Conservation (phyloP, 2,113 vertebrate genomes). For the Salvelinus sp. region DNA sequence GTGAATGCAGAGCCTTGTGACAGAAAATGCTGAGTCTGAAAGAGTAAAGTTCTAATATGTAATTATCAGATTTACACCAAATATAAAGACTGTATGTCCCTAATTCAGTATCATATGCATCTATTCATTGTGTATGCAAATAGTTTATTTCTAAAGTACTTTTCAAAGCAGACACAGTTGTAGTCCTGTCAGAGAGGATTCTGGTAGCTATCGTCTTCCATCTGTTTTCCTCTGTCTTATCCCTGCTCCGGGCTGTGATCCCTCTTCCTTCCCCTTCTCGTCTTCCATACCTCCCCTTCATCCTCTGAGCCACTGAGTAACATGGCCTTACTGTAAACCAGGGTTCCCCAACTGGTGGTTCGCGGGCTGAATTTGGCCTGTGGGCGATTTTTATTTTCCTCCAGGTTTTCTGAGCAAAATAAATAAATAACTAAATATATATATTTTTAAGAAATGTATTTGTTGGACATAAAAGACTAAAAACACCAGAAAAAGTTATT, state of each 20-base stretch:
- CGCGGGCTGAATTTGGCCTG: too few species aligned
- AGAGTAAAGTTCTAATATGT: too few species aligned
- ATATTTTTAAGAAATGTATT: too few species aligned
- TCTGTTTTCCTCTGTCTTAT: conserved; percentile 47
- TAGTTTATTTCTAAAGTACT: not conserved
- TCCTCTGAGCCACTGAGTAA: conserved; percentile 31
- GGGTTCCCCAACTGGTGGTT: too few species aligned
- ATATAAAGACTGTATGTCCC: too few species aligned
- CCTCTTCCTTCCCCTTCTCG: conserved; percentile 55
- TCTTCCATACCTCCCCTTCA: conserved; percentile 31
- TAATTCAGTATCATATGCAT: too few species aligned
- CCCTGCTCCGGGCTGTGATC: conserved; percentile 26
- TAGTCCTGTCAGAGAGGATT: conserved; percentile 3
- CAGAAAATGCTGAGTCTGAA: not conserved
- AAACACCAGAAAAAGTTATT: too few species aligned
- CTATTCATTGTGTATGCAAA: not conserved
- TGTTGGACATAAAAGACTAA: too few species aligned
- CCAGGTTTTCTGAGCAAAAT: too few species aligned
- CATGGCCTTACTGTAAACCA: conserved; percentile 17
- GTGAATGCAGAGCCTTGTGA: not conserved
- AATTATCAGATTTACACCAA: too few species aligned
- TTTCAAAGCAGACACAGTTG: not conserved
- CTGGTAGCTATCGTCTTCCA: conserved; percentile 16
- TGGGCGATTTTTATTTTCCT: too few species aligned
- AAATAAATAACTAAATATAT: too few species aligned